These are phyloP conservation scores for Drosophila kohkoa DNA, from an alignment of 1,140 invertebrate genomes.

Conservation along the genomic window DNA sequence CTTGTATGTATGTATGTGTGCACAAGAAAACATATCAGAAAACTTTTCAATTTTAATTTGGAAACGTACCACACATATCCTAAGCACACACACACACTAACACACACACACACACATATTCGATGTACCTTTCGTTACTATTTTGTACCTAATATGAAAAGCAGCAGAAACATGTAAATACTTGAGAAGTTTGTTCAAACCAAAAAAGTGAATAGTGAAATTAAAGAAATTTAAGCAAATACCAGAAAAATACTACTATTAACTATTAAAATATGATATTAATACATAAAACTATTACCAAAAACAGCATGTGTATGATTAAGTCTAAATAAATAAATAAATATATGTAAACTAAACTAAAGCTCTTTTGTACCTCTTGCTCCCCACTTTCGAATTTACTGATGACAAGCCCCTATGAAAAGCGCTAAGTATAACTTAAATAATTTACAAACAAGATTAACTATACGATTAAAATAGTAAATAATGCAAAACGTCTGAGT, in stretches of 20 bases:
- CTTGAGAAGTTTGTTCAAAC: conserved; percentile 11
- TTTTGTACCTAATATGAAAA: conserved; percentile 54
- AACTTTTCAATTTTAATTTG: conserved; percentile 51
- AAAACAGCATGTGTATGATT: conserved; percentile 5
- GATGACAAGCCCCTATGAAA: conserved; percentile 42
- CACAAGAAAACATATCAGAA: conserved; percentile 62
- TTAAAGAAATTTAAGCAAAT: neutral
- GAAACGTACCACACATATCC: conserved; percentile 34
- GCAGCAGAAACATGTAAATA: conserved; percentile 26
- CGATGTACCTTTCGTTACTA: conserved; percentile 54
- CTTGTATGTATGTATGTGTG: neutral
- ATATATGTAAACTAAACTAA: conserved; percentile 19
- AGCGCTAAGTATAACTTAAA: conserved; percentile 72
- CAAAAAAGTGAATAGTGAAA: conserved; percentile 25
- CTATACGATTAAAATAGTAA: conserved; percentile 33
- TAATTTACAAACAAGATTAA: conserved; percentile 30
- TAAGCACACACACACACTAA: conserved; percentile 42
- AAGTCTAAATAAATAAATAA: conserved; percentile 11
- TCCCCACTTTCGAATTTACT: conserved; percentile 80
- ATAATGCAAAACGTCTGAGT: conserved; percentile 42
- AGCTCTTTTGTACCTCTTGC: conserved; percentile 80
- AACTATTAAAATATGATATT: conserved; percentile 15
- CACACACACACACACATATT: conserved; percentile 15
- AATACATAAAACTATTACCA: conserved; percentile 14
- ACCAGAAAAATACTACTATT: conserved; percentile 7